These are phyloP conservation scores for Dipus sagitta DNA, from an alignment of 2,797 vertebrate species.

Conservation along the genomic window DNA sequence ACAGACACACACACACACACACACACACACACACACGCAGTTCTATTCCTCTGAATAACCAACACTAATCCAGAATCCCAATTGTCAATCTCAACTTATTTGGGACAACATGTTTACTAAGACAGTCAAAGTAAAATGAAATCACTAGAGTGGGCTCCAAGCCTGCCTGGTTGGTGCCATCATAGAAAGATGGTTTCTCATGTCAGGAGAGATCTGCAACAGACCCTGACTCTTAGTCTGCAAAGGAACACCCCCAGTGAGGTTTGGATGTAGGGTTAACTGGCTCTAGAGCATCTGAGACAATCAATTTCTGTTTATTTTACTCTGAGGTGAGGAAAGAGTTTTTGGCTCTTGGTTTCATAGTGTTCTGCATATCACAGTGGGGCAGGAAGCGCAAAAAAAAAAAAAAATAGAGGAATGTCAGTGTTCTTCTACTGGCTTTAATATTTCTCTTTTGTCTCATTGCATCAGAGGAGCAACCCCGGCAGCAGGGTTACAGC, in stretches of 20 bases:
- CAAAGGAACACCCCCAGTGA: neutral
- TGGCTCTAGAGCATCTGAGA: neutral
- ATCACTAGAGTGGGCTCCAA: neutral
- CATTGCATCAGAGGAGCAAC: neutral
- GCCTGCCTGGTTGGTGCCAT: neutral
- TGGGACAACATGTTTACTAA: neutral
- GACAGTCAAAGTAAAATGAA: neutral
- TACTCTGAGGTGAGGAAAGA: neutral
- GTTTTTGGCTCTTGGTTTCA: neutral
- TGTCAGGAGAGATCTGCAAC: neutral
- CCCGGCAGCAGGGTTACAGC: neutral
- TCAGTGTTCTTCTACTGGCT: too few relatives aligned
- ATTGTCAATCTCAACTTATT: neutral
- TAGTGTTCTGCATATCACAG: neutral
- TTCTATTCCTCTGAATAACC: neutral
- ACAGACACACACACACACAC: neutral
- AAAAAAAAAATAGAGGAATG: neutral
- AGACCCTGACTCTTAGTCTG: neutral
- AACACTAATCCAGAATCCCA: neutral
- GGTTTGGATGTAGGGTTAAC: neutral
- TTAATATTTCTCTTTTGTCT: neutral
- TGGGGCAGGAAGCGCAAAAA: neutral
- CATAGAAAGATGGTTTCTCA: fast-evolving
- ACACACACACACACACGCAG: too few relatives aligned
- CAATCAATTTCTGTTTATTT: neutral